Evolutionary conservation across 2,797 vertebrate genomes (phyloP).

Genomic region (Chanos chanos): DNA sequence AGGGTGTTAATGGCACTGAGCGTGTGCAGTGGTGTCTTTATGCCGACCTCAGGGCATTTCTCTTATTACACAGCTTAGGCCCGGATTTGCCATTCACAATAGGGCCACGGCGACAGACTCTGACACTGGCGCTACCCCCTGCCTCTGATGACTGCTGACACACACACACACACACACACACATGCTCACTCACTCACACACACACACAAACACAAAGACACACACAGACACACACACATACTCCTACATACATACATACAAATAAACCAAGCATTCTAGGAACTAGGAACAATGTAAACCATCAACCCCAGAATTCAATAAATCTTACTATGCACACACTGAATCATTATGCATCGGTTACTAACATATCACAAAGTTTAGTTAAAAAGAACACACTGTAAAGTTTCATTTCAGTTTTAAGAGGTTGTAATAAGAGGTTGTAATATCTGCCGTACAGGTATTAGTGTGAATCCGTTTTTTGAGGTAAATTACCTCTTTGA

Average conservation of each 20-base stretch:
- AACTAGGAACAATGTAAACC: background rate
- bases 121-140: slow-evolving; percentile 78
- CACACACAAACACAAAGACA: background rate
- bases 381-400: no score
- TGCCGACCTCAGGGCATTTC: slow-evolving; percentile 84
- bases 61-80: slow-evolving; percentile 83
- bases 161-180: slow-evolving; percentile 18
- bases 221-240: slow-evolving; percentile 11
- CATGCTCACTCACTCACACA: background rate
- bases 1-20: background rate
- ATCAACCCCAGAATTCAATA: no score
- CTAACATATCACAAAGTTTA: no score
- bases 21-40: slow-evolving; percentile 59
- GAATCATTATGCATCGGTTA: no score
- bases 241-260: no score
- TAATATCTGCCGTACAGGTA: no score
- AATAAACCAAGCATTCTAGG: no score
- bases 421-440: no score
- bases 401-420: no score
- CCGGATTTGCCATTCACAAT: slow-evolving; percentile 86
- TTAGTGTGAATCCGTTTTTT: no score
- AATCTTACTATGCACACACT: no score
- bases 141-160: slow-evolving; percentile 68
- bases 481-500: slow-evolving; percentile 81
- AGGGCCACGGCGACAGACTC: slow-evolving; percentile 74